Evolutionary conservation across 2,888 invertebrate species (phyloP).

Genomic region (Drosophila multiciliata): DNA sequence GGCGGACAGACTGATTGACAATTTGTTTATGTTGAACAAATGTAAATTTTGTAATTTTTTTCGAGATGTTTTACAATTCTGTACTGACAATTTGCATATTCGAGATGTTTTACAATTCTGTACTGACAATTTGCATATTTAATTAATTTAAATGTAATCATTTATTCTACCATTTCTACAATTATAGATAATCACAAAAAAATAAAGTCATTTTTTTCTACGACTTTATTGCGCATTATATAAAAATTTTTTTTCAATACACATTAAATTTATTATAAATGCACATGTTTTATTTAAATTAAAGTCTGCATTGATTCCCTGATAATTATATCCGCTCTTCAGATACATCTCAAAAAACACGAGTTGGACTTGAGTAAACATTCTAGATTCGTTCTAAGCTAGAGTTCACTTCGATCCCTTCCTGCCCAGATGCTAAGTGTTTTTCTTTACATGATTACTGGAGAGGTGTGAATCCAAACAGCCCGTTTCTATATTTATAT

Average conservation of each 20-base stretch:
- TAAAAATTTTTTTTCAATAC: accelerated
- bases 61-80: not conserved
- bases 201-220: not conserved
- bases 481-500: constrained; percentile 42
- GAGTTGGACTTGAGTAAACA: not conserved
- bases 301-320: not conserved
- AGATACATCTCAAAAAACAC: not conserved
- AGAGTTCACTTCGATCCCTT: not conserved
- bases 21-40: not conserved
- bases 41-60: not conserved
- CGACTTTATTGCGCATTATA: not conserved
- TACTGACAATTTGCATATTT: not conserved
- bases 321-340: not conserved
- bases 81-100: not conserved
- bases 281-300: not conserved
- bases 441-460: constrained; percentile 1
- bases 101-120: not conserved
- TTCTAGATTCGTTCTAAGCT: not conserved
- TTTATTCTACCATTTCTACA: not conserved
- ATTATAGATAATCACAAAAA: not conserved
- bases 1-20: constrained; percentile 1
- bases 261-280: not conserved
- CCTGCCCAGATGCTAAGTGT: not conserved
- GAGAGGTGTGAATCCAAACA: constrained; percentile 19
- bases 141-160: not conserved